Percentiles rank a stretch among this genome's conserved stretches.
phyloP scores from a whole-genome alignment of 2,888 invertebrate species.

The Hyposoter didymator region DNA sequence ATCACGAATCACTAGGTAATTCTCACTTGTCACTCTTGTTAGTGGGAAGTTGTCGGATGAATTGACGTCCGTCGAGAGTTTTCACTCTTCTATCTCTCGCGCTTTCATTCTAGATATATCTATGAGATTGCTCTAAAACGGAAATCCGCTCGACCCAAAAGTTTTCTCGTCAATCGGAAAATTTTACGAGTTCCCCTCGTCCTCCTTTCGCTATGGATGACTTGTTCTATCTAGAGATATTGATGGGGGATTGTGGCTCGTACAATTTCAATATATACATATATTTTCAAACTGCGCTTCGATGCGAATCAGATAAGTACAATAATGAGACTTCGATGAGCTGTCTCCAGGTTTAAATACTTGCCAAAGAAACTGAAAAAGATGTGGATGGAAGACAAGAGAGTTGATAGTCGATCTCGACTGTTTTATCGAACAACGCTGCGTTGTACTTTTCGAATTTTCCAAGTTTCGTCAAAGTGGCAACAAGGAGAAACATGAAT shows the following conservation, averaged over 20 bases:
- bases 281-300: background rate
- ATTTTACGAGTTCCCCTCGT: slow-evolving; percentile 30
- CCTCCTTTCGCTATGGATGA: slow-evolving; percentile 6
- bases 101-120: background rate
- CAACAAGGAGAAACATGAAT: background rate
- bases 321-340: background rate
- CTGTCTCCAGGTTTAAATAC: background rate
- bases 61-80: slow-evolving; percentile 49
- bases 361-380: background rate
- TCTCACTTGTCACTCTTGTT: slow-evolving; percentile 29
- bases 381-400: slow-evolving; percentile 26
- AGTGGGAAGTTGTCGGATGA: slow-evolving; percentile 46
- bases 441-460: background rate
- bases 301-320: background rate
- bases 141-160: slow-evolving; percentile 28
- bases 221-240: slow-evolving; percentile 1
- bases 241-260: background rate
- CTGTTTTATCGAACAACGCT: background rate
- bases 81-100: slow-evolving; percentile 5
- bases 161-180: slow-evolving; percentile 43
- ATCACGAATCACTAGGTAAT: slow-evolving; percentile 18
- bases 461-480: slow-evolving; percentile 31
- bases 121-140: slow-evolving; percentile 19
- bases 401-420: background rate
- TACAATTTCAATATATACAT: background rate